Evolutionary conservation across 2,888 invertebrate genomes (phyloP).

Genomic region (Junonia oenone): DNA sequence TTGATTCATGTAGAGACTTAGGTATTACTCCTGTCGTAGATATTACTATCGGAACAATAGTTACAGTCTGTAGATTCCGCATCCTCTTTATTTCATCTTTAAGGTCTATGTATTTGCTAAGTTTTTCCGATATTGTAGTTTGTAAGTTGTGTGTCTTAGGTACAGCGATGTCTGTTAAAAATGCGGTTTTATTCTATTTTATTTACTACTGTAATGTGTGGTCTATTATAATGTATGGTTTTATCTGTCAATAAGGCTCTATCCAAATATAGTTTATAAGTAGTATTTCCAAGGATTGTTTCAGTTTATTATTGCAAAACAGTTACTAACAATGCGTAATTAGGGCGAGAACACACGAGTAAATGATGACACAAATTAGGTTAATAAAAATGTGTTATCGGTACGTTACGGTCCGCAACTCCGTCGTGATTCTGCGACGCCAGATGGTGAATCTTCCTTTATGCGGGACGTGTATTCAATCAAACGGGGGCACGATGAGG

Average conservation of each 20-base stretch:
- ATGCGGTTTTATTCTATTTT: not conserved
- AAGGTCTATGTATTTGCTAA: not conserved
- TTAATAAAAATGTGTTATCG: constrained; percentile 2
- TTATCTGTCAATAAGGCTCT: not conserved
- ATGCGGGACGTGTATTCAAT: constrained; percentile 68
- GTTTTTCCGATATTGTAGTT: constrained; percentile 1
- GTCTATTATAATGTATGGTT: not conserved
- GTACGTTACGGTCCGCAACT: not conserved
- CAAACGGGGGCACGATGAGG: constrained; percentile 44
- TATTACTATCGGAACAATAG: not conserved
- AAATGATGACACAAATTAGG: constrained; percentile 1
- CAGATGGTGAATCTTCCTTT: constrained; percentile 71
- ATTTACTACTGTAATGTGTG: constrained; percentile 3
- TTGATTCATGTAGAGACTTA: not conserved
- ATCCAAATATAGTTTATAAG: constrained; percentile 7
- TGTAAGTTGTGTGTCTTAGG: not conserved
- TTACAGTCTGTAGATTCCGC: not conserved
- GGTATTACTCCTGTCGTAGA: too few species aligned
- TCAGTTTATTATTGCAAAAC: not conserved
- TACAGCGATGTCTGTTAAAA: not conserved
- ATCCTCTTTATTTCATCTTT: not conserved
- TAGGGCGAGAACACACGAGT: not conserved
- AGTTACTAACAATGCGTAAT: not conserved
- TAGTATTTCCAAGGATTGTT: not conserved
- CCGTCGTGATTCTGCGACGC: constrained; percentile 32